These are phyloP conservation scores for Gila orcuttii DNA, from an alignment of 2,113 vertebrate genomes.

Conservation along the genomic window DNA sequence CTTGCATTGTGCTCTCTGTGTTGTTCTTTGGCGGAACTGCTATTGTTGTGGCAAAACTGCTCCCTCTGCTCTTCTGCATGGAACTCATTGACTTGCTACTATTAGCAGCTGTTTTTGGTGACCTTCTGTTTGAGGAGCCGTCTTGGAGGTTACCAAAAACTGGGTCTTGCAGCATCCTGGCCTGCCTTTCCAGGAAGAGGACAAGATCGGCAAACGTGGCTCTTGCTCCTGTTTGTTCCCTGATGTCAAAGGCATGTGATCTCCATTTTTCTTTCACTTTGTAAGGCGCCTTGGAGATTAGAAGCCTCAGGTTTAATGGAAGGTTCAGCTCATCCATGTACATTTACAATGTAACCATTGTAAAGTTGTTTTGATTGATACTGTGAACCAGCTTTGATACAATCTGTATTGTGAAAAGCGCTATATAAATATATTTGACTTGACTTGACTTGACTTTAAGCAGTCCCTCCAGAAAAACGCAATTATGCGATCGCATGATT, in stretches of 20 bases:
- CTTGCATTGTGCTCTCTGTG: not conserved
- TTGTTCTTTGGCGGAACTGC: not conserved
- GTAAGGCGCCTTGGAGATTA: slow-evolving; percentile 23
- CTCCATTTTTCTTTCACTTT: not conserved
- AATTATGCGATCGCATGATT: too few relatives aligned
- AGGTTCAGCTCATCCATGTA: slow-evolving; percentile 22
- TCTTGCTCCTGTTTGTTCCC: not conserved
- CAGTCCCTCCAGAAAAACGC: too few relatives aligned
- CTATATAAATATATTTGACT: too few relatives aligned
- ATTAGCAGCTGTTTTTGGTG: not conserved
- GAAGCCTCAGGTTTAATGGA: slow-evolving; percentile 17
- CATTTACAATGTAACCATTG: too few relatives aligned
- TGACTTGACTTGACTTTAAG: too few relatives aligned
- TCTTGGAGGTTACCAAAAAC: slow-evolving; percentile 2
- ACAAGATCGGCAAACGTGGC: not conserved
- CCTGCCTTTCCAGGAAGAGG: not conserved
- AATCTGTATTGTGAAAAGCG: too few relatives aligned
- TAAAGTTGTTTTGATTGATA: too few relatives aligned
- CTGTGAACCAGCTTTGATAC: too few relatives aligned
- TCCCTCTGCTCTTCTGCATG: not conserved
- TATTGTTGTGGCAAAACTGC: not conserved
- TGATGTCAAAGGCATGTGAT: not conserved
- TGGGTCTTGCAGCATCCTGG: not conserved
- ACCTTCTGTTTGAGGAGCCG: not conserved
- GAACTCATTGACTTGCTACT: not conserved